Evolutionary conservation across 2,888 invertebrate species (phyloP), one percentile per base, ranked within the genome.

Genomic region (Parnassius apollo): DNA sequence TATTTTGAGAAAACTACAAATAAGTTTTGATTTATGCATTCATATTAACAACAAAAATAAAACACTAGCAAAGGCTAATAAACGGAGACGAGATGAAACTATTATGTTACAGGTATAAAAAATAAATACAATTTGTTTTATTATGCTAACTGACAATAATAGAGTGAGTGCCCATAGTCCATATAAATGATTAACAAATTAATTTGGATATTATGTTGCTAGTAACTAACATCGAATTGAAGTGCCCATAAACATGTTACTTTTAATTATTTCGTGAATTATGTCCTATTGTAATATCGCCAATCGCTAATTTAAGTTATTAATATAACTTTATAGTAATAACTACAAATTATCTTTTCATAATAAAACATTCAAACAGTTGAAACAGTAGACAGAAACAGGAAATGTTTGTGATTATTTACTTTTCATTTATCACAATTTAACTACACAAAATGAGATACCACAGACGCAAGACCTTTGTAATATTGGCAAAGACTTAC

Each of bases 361-460:
- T 22, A 18, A 42, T 22, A 13, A 10, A 45, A 42, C 22, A 61
- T 52, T 42, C 10, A 42, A 42, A 53, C 46, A 57, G 48, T 13
- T 48, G 42, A 53, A 57, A 48, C 22, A 57, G 42, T 9, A 12
- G 13, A 25, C 25, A 7, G 45, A 18, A 18, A 54, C 18, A 42
- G 59, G 55, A 59, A 56, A 55, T 13, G 35, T 13, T 25, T 11
- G 35, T 56, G 48, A 48, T 59, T 56, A 56, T 59, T 56, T 46
- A 57, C 25, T 22, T 67, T 66, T 58, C 62, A 66, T 71, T 72
- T 68, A 72, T 74, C 72, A 72, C 66, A 69, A 69, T 71, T 73
- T 66, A 66, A 66, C 61, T 57, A 63, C 65, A 73, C 74, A 74
- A 73, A 75, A 71, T 71, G 71, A 71, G 73, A 71, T 68, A 71